Percentiles rank a stretch among this genome's conserved stretches.
These are phyloP conservation scores for Abramis brama DNA, from an alignment of 2,113 vertebrate genomes.

Conservation along the genomic window DNA sequence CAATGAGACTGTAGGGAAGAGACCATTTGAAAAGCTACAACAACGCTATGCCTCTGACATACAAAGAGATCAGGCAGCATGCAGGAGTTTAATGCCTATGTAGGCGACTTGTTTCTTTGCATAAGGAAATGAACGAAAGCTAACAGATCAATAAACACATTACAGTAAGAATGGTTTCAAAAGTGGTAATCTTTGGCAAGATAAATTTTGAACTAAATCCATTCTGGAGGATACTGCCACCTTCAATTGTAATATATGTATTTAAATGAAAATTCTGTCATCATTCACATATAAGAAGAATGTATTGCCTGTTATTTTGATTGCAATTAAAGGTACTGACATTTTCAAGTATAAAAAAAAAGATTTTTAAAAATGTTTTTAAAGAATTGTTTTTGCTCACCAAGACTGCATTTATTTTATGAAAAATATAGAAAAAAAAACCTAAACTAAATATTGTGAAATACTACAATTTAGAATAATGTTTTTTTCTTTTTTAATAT, in stretches of 20 bases:
- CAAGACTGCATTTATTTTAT: not conserved
- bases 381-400: not conserved
- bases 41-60: not conserved
- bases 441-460: not conserved
- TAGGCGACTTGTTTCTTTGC: not conserved
- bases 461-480: not conserved
- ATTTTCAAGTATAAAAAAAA: not conserved
- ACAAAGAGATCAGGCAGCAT: not conserved
- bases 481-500: not conserved
- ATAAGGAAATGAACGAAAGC: not conserved
- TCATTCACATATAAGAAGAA: not conserved
- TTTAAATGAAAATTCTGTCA: not conserved
- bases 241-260: not conserved
- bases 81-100: not conserved
- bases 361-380: not conserved
- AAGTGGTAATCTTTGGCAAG: not conserved
- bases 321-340: not conserved
- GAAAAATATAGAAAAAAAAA: not conserved
- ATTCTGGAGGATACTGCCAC: not conserved
- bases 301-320: not conserved
- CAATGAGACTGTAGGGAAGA: slow-evolving; percentile 39
- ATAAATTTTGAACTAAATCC: not conserved
- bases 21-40: slow-evolving; percentile 17
- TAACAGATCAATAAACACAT: not conserved
- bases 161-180: not conserved